Conservation (phyloP, 1,140 invertebrate genomes). For the Heliothis subflexa region DNA sequence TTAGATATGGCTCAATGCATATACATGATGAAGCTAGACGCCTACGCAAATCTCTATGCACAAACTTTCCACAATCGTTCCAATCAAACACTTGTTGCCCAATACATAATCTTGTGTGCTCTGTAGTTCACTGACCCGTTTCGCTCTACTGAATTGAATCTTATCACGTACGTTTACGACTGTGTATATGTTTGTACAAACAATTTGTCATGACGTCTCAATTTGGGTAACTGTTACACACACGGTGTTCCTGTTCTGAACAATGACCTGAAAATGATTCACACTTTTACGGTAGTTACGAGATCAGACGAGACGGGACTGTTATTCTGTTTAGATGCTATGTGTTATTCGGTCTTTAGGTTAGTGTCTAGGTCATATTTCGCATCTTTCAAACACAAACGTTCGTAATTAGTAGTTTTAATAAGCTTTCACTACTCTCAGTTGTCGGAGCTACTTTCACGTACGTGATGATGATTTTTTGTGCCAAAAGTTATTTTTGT, state of each 20-base stretch:
- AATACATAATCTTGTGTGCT: constrained; percentile 49
- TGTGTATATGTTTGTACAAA: constrained; percentile 69
- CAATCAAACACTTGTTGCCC: constrained; percentile 48
- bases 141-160: constrained; percentile 66
- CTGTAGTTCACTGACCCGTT: constrained; percentile 67
- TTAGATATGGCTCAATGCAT: not conserved
- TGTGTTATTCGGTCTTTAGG: constrained; percentile 64
- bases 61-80: constrained; percentile 32
- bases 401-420: constrained; percentile 45
- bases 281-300: constrained; percentile 66
- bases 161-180: constrained; percentile 70
- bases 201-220: constrained; percentile 76
- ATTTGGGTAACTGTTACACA: constrained; percentile 80
- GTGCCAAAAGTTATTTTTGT: no score
- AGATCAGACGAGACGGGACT: constrained; percentile 61
- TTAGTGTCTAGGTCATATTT: constrained; percentile 53
- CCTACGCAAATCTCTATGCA: constrained; percentile 12
- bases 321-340: constrained; percentile 61
- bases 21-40: not conserved
- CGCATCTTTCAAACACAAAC: constrained; percentile 19
- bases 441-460: constrained; percentile 8
- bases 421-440: constrained; percentile 55
- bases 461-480: not conserved
- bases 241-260: constrained; percentile 62
- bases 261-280: constrained; percentile 81